Conservation (phyloP, 2,113 vertebrate species). For the Parus major region DNA sequence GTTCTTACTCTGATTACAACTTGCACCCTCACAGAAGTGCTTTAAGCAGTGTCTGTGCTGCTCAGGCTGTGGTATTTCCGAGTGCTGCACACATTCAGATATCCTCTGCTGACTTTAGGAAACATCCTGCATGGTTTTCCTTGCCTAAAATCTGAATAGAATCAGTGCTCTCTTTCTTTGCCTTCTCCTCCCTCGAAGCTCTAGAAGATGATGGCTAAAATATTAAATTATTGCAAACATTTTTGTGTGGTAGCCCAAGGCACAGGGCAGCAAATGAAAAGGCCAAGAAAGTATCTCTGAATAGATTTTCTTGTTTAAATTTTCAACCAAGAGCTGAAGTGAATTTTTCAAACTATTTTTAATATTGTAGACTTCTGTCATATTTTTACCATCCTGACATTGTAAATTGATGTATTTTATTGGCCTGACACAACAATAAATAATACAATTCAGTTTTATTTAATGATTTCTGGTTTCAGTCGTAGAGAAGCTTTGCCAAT, state of each 20-base stretch:
- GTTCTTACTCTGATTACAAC: neutral
- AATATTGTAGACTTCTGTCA: neutral
- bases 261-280: constrained; percentile 14
- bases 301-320: constrained; percentile 25
- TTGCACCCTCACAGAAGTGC: neutral
- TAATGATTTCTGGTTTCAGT: constrained; percentile 41
- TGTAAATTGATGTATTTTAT: constrained; percentile 7
- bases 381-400: neutral
- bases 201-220: neutral
- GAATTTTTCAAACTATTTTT: constrained; percentile 22
- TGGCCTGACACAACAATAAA: constrained; percentile 41
- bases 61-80: neutral
- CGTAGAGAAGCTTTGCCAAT: constrained; percentile 22
- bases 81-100: neutral
- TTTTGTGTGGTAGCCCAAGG: constrained; percentile 9
- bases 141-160: neutral
- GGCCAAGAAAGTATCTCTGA: neutral
- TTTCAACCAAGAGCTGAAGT: neutral
- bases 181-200: neutral
- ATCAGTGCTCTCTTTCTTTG: neutral
- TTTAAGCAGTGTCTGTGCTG: neutral
- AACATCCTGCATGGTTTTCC: neutral
- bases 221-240: constrained; percentile 40
- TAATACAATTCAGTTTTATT: constrained; percentile 30
- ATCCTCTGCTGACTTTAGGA: neutral